Evolutionary conservation across 1,140 invertebrate genomes (phyloP), one percentile per base, ranked within the genome.

Genomic region (Chelonus insularis): DNA sequence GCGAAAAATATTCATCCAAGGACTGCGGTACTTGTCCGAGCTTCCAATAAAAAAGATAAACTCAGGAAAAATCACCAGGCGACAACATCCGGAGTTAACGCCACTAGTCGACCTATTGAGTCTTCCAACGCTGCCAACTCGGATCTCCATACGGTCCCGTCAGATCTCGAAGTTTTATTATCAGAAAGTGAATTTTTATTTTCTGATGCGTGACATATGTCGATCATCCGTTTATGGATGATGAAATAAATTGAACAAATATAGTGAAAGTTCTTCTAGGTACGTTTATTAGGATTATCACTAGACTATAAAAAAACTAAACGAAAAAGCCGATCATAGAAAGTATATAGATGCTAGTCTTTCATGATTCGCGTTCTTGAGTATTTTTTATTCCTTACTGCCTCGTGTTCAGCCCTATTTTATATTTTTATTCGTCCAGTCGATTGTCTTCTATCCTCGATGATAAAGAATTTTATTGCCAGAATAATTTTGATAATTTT

Each of bases 151-250:
- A 86, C 85, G 60, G 84, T 87, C 71, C 86, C 86, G 58, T 86
- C 85, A 41, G 86, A 87, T 74, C 74, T 87, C 63, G 85, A 87
- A 67, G 86, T 86, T 52, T 73, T 87, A 14, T 76, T 87, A 7
- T 86, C 86, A 18, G 85, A 86, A 70, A 85, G 84, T 69, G 85
- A 86, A 71, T 86, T 85, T 60, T 77, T 86, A 29, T 85, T 85
- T 66, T 84, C 83, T 54, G 83, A 84, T 62, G 80, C 83, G 76
- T 86, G 82, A 85, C 66, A 66, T 25, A 45, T 34, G 58, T 54
- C 6, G 18, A 43, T 47, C 64, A 50, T 51, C 56, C 50, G 2
- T 8, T 56, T 16, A 21, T 63, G n/a, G 51, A 29, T 32, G 51
- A 39, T n/a, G 23, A 55, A 58, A 54, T 56, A 18, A 32, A 18